Evolutionary conservation across 2,797 vertebrate species (phyloP), one percentile per base, ranked within the genome.

Genomic region (Orestias chungarensis): DNA sequence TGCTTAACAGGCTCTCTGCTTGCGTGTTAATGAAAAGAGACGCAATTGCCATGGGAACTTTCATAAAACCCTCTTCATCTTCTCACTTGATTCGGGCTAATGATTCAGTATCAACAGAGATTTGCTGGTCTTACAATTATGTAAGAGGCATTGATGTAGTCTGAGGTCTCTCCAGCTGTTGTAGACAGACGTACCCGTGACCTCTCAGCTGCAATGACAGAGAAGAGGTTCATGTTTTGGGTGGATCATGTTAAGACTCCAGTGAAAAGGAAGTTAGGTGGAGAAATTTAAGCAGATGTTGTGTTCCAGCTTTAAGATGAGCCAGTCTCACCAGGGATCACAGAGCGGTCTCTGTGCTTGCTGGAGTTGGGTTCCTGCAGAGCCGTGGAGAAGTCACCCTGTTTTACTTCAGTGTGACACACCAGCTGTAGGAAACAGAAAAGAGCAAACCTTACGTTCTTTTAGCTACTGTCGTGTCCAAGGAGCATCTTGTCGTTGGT

Each of bases 121-220:
- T n/a, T 18, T 3, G 29, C 23, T 25, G 65, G 46, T 74, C 95
- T 95, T 93, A 99, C 98, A 91, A 96, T 91, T 66, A 99, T 86
- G 76, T 97, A 98, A 6, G 98, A 99, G 15, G 98, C 98, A 68
- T 99, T 99, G 73, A 99, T 99, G 92, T 98, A 99, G 87, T 99
- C 97, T 3, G 96, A 95, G 1, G 94, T 91, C 81, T 98, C 97
- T 67, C 93, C 96, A 23, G 90, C 91, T 14, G 93, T 72, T 0
- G 95, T 94, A 0, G 96, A 96, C 85, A 99, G 94, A 78, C 95
- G 93, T 64, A 99, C 97, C 79, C 97, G 93, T 8, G 95, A 97
- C 87, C 95, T 93, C 87, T 99, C 97, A 71, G 95, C 98, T 99
- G 90, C 50, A 94, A 69, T 83, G 71, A 70, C 1, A 73, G 3